Evolutionary conservation across 2,888 invertebrate genomes (phyloP), one percentile per base, ranked within the genome.

Genomic region (Pyrocoelia pectoralis): DNA sequence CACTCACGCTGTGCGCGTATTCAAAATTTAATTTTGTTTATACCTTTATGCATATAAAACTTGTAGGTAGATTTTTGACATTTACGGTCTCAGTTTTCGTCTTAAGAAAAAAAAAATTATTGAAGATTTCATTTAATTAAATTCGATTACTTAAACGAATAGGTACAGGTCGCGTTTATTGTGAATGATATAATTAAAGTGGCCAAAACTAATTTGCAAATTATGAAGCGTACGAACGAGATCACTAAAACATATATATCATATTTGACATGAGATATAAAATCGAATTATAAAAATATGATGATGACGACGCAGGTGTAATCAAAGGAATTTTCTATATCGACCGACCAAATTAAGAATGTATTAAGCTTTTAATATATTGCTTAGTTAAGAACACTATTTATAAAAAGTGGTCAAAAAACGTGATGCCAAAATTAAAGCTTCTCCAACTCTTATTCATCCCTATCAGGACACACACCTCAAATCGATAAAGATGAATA

Each of bases 1-100:
- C 66, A 64, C 62, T 67, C 69, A 66, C 65, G 69, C 69, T 68
- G 69, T 13, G 69, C 48, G 8, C 49, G 33, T 54, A 56, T 61
- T 64, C 63, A 64, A 67, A 65, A 67, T 67, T 68, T 65, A 67
- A 67, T 62, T 68, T 65, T 67, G 56, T 66, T 68, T 65, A 65
- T 65, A 60, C 60, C 51, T 54, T 66, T 56, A 61, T 65, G 57
- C 56, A 55, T 57, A 24, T 6, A 61, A 65, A 63, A 66, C 57
- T 64, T 64, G 64, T 69, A 56, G 63, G 60, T 38, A 52, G 58
- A 52, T 60, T 43, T 13, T 48, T 48, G 67, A 69, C 67, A 56
- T 67, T 69, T 69, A 63, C 52, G 55, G 56, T 41, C 12, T 10
- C 33, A 33, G 9, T n/a, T 33, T 33, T 3, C 33, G n/a, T 3